phyloP scores from a whole-genome alignment of 1,140 invertebrate species.

The Eumeta japonica region DNA sequence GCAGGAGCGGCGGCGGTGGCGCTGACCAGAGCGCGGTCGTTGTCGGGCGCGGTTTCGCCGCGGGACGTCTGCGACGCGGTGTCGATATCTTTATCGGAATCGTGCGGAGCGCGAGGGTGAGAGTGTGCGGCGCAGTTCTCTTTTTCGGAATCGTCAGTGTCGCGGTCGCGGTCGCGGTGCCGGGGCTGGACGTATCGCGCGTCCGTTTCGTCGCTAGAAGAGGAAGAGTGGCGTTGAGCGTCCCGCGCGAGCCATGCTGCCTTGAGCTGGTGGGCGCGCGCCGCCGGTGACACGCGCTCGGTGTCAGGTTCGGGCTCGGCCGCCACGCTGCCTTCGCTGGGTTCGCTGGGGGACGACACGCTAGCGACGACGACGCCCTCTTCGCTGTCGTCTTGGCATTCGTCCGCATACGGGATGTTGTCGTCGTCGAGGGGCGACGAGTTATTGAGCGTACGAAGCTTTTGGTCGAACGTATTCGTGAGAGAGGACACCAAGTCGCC shows the following conservation, averaged over 20 bases:
- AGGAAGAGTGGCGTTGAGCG: constrained; percentile 28
- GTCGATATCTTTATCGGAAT: constrained; percentile 44
- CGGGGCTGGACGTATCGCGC: constrained; percentile 9
- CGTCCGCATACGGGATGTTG: constrained; percentile 55
- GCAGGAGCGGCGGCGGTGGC: constrained; percentile 8
- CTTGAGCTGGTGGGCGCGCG: constrained; percentile 37
- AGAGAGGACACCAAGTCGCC: constrained; percentile 66
- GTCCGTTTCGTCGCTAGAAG: constrained; percentile 32
- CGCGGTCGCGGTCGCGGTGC: constrained; percentile 6
- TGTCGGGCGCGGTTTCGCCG: constrained; percentile 28
- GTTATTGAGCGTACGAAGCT: constrained; percentile 58
- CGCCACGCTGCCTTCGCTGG: constrained; percentile 17
- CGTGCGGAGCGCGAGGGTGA: constrained; percentile 1
- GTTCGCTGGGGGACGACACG: constrained; percentile 33
- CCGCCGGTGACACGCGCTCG: constrained; percentile 22
- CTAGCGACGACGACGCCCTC: constrained; percentile 30
- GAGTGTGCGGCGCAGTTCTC: background rate
- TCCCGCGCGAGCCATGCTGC: constrained; percentile 40
- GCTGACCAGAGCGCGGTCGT: constrained; percentile 28
- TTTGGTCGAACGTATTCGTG: constrained; percentile 68
- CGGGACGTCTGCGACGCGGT: constrained; percentile 36
- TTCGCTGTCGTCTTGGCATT: constrained; percentile 32
- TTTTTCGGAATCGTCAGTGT: constrained; percentile 33
- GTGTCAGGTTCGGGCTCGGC: constrained; percentile 11
- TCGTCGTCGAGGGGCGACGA: constrained; percentile 54